Evolutionary conservation across 2,113 vertebrate species (phyloP).

Genomic region (Cololabis saira): DNA sequence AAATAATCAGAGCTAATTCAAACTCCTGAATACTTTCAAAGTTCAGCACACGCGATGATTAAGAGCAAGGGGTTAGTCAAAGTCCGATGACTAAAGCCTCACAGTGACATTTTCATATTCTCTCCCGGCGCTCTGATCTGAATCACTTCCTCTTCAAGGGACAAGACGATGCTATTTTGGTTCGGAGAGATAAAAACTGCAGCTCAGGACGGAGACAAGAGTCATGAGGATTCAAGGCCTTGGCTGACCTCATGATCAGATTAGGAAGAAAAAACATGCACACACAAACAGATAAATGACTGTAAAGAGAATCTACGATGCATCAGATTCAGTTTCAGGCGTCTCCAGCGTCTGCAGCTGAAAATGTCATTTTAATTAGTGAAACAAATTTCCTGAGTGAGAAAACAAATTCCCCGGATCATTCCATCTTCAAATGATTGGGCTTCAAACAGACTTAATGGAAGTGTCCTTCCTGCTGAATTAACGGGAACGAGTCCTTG

Average conservation of each 20-base stretch:
- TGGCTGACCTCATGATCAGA: conserved; percentile 1
- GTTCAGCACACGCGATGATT: background rate
- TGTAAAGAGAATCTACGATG: background rate
- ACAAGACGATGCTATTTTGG: conserved; percentile 29
- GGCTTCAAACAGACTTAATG: conserved; percentile 12
- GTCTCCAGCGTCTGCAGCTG: conserved; percentile 12
- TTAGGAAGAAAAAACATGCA: background rate
- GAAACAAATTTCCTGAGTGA: conserved; percentile 1
- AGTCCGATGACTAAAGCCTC: conserved; percentile 41
- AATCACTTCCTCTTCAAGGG: conserved; percentile 55
- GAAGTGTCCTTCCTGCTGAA: background rate
- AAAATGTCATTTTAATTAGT: conserved; percentile 13
- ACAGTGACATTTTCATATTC: conserved; percentile 22
- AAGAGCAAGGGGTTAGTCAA: conserved; percentile 20
- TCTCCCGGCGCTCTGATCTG: conserved; percentile 47
- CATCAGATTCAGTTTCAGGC: no score
- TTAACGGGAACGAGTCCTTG: background rate
- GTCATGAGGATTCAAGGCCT: background rate
- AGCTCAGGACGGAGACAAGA: conserved; percentile 3
- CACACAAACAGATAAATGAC: background rate
- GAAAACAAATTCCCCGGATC: background rate
- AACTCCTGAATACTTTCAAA: background rate
- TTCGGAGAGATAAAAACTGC: conserved; percentile 34
- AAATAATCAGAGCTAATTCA: conserved; percentile 6
- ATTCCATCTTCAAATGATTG: background rate